phyloP scores from a whole-genome alignment of 1,140 invertebrate species.

The Scylla paramamosain region DNA sequence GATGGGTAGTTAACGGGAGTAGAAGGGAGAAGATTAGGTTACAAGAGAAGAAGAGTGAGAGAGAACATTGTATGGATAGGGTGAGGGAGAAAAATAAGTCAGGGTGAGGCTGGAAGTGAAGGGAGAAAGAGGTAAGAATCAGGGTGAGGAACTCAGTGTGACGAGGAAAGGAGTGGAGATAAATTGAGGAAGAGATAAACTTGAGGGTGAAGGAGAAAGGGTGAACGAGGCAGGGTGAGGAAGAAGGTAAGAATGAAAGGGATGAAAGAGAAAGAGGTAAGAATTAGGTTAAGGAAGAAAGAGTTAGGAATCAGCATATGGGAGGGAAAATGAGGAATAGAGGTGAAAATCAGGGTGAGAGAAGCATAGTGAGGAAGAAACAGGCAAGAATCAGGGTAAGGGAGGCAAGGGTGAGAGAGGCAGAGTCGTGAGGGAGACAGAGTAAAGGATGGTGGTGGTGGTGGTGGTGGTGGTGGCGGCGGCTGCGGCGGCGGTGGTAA shows the following conservation, averaged over 20 bases:
- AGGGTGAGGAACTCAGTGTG: too few species aligned
- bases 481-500: background rate
- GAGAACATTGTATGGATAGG: too few species aligned
- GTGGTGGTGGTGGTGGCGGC: conserved; percentile 5
- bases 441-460: background rate
- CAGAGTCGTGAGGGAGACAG: background rate
- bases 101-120: too few species aligned
- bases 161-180: too few species aligned
- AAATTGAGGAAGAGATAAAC: too few species aligned
- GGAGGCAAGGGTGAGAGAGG: background rate
- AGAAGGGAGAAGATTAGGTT: too few species aligned
- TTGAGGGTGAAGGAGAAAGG: too few species aligned
- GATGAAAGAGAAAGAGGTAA: background rate
- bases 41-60: too few species aligned
- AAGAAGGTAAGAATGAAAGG: background rate
- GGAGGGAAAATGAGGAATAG: background rate
- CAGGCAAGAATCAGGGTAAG: background rate
- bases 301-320: background rate
- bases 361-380: background rate
- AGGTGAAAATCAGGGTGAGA: background rate
- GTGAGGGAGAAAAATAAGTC: too few species aligned
- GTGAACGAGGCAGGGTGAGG: background rate
- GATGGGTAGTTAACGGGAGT: too few species aligned
- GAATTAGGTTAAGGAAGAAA: background rate
- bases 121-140: too few species aligned